phyloP scores from a whole-genome alignment of 2,888 invertebrate genomes.

The Drosophila kanekoi region DNA sequence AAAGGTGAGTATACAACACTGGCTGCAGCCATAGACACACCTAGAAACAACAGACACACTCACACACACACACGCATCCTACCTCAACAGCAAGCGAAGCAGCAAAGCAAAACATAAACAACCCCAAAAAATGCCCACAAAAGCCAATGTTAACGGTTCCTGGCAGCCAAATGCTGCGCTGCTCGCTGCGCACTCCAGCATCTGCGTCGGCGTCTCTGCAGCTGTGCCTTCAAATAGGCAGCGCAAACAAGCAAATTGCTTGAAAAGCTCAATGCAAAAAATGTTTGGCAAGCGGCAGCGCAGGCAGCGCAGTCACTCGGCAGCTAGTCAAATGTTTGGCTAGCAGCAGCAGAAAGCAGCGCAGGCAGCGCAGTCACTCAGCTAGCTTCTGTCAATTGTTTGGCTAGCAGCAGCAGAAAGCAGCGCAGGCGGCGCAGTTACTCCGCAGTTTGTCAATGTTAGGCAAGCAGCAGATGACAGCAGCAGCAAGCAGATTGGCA shows the following conservation, averaged over 20 bases:
- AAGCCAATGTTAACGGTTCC: slow-evolving; percentile 33
- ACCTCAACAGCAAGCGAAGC: slow-evolving; percentile 71
- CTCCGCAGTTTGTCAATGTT: no score
- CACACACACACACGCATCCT: slow-evolving; percentile 44
- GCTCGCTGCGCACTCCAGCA: slow-evolving; percentile 11
- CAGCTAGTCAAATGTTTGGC: no score
- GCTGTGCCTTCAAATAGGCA: slow-evolving; percentile 61
- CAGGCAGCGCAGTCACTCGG: no score
- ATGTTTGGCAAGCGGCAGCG: slow-evolving; percentile 38
- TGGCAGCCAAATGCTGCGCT: slow-evolving; percentile 26
- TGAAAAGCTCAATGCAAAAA: slow-evolving; percentile 75
- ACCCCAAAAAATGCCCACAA: slow-evolving; percentile 68
- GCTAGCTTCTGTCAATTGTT: slow-evolving; percentile 36
- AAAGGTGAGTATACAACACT: slow-evolving; percentile 64
- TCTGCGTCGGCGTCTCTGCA: slow-evolving; percentile 11
- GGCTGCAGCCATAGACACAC: slow-evolving; percentile 51
- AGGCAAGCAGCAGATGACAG: slow-evolving; percentile 3
- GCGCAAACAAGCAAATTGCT: slow-evolving; percentile 58
- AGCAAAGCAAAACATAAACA: slow-evolving; percentile 74
- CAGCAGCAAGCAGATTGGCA: not conserved
- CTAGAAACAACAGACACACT: slow-evolving; percentile 26
- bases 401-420: slow-evolving; percentile 30
- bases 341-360: not conserved
- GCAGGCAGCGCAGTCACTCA: no score
- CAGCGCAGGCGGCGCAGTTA: no score